A percentile compares a stretch with the other conserved stretches of the same genome.
Evolutionary conservation across 2,888 invertebrate species (phyloP).

Genomic region (Zonitis immaculata): DNA sequence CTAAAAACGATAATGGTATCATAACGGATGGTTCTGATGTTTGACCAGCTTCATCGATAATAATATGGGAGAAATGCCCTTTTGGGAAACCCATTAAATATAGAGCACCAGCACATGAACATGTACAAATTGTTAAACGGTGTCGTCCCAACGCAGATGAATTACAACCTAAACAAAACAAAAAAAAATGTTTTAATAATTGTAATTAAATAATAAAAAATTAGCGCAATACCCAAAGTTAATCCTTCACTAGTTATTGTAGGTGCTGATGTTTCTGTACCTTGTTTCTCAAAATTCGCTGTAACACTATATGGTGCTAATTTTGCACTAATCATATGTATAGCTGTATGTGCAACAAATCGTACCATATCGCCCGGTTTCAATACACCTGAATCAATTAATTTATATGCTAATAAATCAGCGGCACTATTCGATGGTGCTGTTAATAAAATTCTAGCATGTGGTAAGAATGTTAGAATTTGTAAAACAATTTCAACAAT

Average conservation of each 20-base stretch:
- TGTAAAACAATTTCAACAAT: slow-evolving; percentile 83
- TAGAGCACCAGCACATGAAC: slow-evolving; percentile 66
- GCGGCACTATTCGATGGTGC: slow-evolving; percentile 92
- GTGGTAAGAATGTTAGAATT: slow-evolving; percentile 61
- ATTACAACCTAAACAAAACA: too few relatives aligned
- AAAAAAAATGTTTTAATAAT: too few relatives aligned
- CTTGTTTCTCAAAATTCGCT: slow-evolving; percentile 55
- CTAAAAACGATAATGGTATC: slow-evolving; percentile 67
- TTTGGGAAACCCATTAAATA: slow-evolving; percentile 63
- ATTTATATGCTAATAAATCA: slow-evolving; percentile 74
- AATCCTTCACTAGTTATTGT: slow-evolving; percentile 42
- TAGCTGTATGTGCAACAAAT: slow-evolving; percentile 63
- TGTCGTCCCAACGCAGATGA: slow-evolving; percentile 65
- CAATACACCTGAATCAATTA: slow-evolving; percentile 64
- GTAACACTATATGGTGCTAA: slow-evolving; percentile 65
- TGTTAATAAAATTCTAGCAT: slow-evolving; percentile 73
- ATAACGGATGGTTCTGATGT: slow-evolving; percentile 87
- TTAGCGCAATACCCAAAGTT: too few relatives aligned
- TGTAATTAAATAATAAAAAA: too few relatives aligned
- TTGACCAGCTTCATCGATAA: slow-evolving; percentile 93
- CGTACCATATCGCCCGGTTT: slow-evolving; percentile 73
- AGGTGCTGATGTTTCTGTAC: slow-evolving; percentile 41
- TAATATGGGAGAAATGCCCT: slow-evolving; percentile 85
- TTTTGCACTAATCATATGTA: slow-evolving; percentile 60
- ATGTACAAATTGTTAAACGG: slow-evolving; percentile 83